Conservation (phyloP, 2,797 vertebrate genomes). For the Geotrypetes seraphini region DNA sequence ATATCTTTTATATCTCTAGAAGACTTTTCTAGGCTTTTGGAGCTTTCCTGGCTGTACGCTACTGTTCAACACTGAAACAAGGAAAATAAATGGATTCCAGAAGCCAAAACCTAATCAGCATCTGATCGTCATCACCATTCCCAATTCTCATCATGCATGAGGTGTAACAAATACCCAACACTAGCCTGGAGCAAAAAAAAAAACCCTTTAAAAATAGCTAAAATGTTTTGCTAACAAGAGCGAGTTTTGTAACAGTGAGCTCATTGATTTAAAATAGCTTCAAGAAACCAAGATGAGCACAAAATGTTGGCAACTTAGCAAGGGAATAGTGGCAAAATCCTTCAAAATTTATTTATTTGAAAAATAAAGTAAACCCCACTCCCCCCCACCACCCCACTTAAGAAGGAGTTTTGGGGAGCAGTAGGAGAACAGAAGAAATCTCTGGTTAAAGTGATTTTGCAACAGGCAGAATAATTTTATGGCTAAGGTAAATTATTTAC, state of each 20-base stretch:
- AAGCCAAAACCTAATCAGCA: slow-evolving; percentile 20
- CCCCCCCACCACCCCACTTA: too few species aligned
- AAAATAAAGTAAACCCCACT: too few species aligned
- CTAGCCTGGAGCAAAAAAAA: too few species aligned
- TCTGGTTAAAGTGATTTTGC: too few species aligned
- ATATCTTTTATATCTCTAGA: background rate
- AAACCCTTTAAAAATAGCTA: too few species aligned
- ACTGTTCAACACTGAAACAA: slow-evolving; percentile 16
- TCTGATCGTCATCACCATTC: slow-evolving; percentile 16
- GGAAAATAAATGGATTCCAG: background rate
- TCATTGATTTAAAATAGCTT: slow-evolving; percentile 23
- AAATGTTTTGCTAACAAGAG: slow-evolving; percentile 6
- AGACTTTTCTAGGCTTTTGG: slow-evolving; percentile 7
- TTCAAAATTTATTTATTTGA: too few species aligned
- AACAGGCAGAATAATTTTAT: too few species aligned
- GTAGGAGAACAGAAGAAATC: too few species aligned
- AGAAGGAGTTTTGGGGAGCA: too few species aligned
- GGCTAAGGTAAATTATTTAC: too few species aligned
- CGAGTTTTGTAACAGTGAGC: slow-evolving; percentile 20
- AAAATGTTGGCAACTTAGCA: slow-evolving; percentile 23
- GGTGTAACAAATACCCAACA: too few species aligned
- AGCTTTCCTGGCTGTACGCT: slow-evolving; percentile 21
- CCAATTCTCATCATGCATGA: slow-evolving; percentile 21
- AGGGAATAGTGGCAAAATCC: too few species aligned
- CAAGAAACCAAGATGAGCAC: slow-evolving; percentile 19